phyloP scores from a whole-genome alignment of 2,797 vertebrate genomes.

The Pantherophis vulpinus region DNA sequence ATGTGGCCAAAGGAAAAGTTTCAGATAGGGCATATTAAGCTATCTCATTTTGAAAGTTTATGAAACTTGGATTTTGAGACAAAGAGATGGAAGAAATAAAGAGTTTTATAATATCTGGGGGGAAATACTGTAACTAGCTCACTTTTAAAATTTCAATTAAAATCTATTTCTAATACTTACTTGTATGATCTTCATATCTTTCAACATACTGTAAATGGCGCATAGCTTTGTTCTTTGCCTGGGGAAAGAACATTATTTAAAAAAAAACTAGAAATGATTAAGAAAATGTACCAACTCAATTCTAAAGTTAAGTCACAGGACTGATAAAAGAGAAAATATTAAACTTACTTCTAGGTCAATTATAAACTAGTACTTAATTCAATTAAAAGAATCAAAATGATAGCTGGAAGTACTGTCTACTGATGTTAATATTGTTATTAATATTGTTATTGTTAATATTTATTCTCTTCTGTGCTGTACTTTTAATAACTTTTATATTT shows the following conservation, averaged over 20 bases:
- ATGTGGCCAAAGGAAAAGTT: neutral
- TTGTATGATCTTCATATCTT: conserved; percentile 84
- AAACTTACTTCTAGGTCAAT: neutral
- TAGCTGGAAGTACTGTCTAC: neutral
- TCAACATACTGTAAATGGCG: conserved; percentile 86
- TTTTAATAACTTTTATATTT: neutral
- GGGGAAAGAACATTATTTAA: conserved; percentile 1
- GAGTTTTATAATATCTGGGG: neutral
- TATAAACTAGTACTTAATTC: neutral
- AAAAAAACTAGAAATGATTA: conserved; percentile 10
- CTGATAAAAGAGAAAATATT: neutral
- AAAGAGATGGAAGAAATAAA: neutral
- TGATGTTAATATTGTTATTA: neutral
- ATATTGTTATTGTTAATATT: neutral
- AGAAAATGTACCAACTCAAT: conserved; percentile 28
- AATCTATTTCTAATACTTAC: conserved; percentile 74
- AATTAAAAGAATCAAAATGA: conserved; percentile 3
- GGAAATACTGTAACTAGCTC: neutral
- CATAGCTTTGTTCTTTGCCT: conserved; percentile 94
- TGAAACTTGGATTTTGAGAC: neutral
- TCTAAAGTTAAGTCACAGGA: neutral
- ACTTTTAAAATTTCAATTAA: neutral
- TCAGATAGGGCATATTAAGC: neutral
- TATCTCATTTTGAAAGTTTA: neutral
- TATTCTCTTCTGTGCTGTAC: neutral